Conservation (phyloP, 1,140 invertebrate genomes). For the Drosophila tropicalis region DNA sequence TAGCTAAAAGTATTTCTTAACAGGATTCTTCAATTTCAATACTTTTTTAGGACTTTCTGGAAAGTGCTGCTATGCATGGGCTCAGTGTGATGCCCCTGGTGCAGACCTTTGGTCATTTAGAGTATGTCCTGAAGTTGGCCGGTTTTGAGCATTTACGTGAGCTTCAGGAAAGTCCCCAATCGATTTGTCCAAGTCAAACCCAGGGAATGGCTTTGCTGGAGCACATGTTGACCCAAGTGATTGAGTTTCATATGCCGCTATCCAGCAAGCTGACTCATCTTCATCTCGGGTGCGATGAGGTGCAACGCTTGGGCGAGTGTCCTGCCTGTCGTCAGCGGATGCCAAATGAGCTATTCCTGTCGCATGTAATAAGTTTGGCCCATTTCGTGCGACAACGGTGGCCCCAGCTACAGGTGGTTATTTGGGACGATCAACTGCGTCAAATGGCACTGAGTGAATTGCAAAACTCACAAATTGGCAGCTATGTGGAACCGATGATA, state of each 20-base stretch:
- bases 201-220: constrained; percentile 89
- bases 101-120: constrained; percentile 98
- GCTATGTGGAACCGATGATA: constrained; percentile 93
- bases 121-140: constrained; percentile 93
- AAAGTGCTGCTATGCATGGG: constrained; percentile 84
- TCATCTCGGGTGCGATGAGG: constrained; percentile 93
- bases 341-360: constrained; percentile 87
- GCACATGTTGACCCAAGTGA: constrained; percentile 93
- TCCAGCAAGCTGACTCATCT: constrained; percentile 87
- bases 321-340: constrained; percentile 86
- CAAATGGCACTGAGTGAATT: constrained; percentile 88
- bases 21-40: neutral
- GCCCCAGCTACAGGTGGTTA: constrained; percentile 89
- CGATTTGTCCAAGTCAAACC: constrained; percentile 91
- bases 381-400: constrained; percentile 87
- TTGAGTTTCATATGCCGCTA: constrained; percentile 67
- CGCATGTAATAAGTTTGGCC: constrained; percentile 87
- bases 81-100: constrained; percentile 95
- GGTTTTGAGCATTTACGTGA: constrained; percentile 92
- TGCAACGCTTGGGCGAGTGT: constrained; percentile 93
- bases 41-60: constrained; percentile 66
- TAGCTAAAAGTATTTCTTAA: neutral
- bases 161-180: constrained; percentile 89
- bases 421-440: constrained; percentile 98
- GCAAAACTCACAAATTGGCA: constrained; percentile 88